Evolutionary conservation across 2,888 invertebrate species (phyloP), one percentile per base, ranked within the genome.

Genomic region (Copidosoma aretas): DNA sequence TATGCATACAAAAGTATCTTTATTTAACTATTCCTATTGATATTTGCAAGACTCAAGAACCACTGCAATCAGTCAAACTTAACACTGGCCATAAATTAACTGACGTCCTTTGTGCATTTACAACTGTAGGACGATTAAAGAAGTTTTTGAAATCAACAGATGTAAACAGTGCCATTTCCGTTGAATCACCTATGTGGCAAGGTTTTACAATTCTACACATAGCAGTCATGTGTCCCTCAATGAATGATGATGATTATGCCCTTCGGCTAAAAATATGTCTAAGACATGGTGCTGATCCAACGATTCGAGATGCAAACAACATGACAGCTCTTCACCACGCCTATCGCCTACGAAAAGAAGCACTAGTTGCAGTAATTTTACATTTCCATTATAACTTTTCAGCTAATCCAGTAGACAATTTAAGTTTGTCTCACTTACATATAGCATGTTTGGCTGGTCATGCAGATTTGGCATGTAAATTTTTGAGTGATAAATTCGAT

Each of bases 261-360:
- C n/a, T n/a, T n/a, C n/a, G n/a, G n/a, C n/a, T n/a, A n/a, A 12
- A 52, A 52, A 19, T 22, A 12, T 4, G 2, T 41, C 21, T 58
- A 1, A 15, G 10, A 2, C 32, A 41, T 10, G 41, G n/a, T n/a
- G 17, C 10, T 17, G 32, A 57, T n/a, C n/a, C 32, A 12, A 17
- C 15, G 4, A 32, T 17, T 4, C 22, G 49, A 60, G 60, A 60
- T 17, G 24, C 49, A 8, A 49, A 46, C 15, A 49, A 49, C 2
- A n/a, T 60, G 51, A 60, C 51, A 8, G 51, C 60, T 25, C 25
- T 60, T 10, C 51, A 51, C 14, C 19, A 51, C 1, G 49, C 25
- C 25, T 25, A 51, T n/a, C 21, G 10, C 12, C 39, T 21, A 21
- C 5, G 10, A n/a, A 58, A 41, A 19, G 25, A 12, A 15, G 4